phyloP scores from a whole-genome alignment of 2,888 invertebrate genomes.

The Xylota segnis region DNA sequence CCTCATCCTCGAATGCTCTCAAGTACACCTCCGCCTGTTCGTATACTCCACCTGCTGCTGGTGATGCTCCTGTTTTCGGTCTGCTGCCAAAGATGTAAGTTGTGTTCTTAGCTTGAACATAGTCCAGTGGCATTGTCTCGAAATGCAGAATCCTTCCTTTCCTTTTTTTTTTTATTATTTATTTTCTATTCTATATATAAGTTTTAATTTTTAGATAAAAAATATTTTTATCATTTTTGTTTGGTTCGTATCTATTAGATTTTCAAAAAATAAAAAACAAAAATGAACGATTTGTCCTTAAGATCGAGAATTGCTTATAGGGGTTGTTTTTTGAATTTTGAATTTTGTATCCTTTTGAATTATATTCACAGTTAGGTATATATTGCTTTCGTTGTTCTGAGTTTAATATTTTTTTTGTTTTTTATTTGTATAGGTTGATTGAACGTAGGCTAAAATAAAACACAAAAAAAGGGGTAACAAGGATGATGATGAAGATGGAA shows the following conservation, averaged over 20 bases:
- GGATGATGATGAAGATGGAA: not conserved
- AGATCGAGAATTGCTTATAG: slow-evolving; percentile 73
- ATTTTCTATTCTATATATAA: slow-evolving; percentile 23
- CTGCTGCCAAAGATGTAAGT: slow-evolving; percentile 64
- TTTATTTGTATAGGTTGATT: slow-evolving; percentile 63
- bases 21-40: slow-evolving; percentile 61
- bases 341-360: slow-evolving; percentile 69
- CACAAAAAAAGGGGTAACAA: slow-evolving; percentile 7
- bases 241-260: slow-evolving; percentile 18
- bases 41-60: slow-evolving; percentile 51
- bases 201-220: slow-evolving; percentile 40
- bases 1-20: slow-evolving; percentile 61
- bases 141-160: slow-evolving; percentile 21
- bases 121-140: slow-evolving; percentile 74
- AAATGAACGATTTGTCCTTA: slow-evolving; percentile 65
- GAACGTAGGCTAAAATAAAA: slow-evolving; percentile 64
- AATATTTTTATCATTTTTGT: slow-evolving; percentile 56
- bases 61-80: slow-evolving; percentile 48
- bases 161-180: not conserved
- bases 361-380: slow-evolving; percentile 81
- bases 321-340: slow-evolving; percentile 39
- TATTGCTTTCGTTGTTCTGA: slow-evolving; percentile 84
- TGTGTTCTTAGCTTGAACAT: slow-evolving; percentile 73
- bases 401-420: slow-evolving; percentile 77
- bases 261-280: slow-evolving; percentile 31